Evolutionary conservation across 1,140 invertebrate genomes (phyloP).

Genomic region (Diuraphis noxia): DNA sequence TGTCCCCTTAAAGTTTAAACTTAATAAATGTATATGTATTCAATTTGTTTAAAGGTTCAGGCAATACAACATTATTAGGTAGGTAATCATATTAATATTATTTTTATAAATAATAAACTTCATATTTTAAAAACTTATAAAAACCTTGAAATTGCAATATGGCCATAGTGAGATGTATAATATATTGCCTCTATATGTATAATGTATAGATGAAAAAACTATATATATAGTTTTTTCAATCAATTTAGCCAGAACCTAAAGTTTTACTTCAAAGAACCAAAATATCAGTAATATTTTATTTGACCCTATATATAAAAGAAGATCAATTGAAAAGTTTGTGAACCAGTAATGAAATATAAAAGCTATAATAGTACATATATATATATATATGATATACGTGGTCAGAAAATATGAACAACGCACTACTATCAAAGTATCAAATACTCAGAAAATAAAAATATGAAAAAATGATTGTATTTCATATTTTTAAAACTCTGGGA

Average conservation of each 20-base stretch:
- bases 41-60: no score
- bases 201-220: no score
- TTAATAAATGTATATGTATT: background rate
- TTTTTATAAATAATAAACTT: background rate
- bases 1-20: background rate
- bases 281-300: background rate
- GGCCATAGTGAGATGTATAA: background rate
- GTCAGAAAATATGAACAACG: background rate
- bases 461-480: background rate
- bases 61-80: background rate
- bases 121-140: background rate
- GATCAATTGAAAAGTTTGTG: background rate
- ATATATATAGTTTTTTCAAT: background rate
- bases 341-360: background rate
- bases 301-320: background rate
- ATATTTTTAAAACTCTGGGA: background rate
- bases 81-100: no score
- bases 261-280: background rate
- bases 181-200: background rate
- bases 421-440: background rate
- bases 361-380: background rate
- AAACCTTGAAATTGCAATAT: background rate
- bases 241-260: background rate
- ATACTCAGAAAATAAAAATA: background rate
- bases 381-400: background rate